Conservation (phyloP, 2,797 vertebrate genomes). For the Lates japonicus region DNA sequence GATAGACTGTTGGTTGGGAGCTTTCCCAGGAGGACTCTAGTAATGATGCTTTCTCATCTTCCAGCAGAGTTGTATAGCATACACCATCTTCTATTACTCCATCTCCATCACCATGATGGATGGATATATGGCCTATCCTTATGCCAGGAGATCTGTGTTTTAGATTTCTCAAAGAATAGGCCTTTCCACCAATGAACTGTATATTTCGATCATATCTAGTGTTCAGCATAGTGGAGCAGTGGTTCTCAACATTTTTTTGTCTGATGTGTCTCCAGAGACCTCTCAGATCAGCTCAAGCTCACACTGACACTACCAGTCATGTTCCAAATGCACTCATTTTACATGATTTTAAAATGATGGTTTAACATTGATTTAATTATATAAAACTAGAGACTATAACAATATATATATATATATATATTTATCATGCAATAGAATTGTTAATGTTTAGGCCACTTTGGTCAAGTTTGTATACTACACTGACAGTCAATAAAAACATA, state of each 20-base stretch:
- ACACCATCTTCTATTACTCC: slow-evolving; percentile 63
- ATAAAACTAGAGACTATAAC: background rate
- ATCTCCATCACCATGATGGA: slow-evolving; percentile 67
- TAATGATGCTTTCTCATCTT: slow-evolving; percentile 81
- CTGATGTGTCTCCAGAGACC: background rate
- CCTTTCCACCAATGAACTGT: slow-evolving; percentile 14
- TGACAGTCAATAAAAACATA: too few species aligned
- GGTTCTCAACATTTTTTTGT: background rate
- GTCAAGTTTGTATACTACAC: background rate
- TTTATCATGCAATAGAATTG: background rate
- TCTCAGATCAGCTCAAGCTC: too few species aligned
- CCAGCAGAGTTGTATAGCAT: slow-evolving; percentile 60
- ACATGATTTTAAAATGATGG: background rate
- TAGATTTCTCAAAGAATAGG: slow-evolving; percentile 19
- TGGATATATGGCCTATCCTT: slow-evolving; percentile 45
- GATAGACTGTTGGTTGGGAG: slow-evolving; percentile 76
- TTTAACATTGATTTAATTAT: background rate
- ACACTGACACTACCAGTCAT: background rate
- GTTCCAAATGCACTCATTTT: background rate
- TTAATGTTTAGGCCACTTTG: background rate
- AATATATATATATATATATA: too few species aligned
- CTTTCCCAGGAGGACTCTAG: slow-evolving; percentile 69
- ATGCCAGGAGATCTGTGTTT: slow-evolving; percentile 31
- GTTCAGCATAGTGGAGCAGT: background rate
- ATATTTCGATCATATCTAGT: slow-evolving; percentile 7